Conservation (phyloP, 1,140 invertebrate species). For the Drosophila biarmipes region DNA sequence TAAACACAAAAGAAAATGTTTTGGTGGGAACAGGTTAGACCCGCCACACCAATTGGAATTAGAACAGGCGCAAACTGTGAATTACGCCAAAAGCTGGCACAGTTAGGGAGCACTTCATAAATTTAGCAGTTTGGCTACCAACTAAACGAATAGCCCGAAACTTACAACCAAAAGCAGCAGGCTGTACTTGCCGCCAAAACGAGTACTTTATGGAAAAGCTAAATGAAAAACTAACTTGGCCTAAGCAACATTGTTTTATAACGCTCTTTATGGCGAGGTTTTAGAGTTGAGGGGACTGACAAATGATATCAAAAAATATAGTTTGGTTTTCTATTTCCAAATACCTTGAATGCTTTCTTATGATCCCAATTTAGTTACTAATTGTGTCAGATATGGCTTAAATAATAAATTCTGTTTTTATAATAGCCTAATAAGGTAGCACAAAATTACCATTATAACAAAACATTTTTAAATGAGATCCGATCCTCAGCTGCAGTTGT, state of each 20-base stretch:
- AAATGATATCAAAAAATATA: not conserved
- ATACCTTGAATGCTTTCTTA: not conserved
- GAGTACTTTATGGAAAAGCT: slow-evolving; percentile 3
- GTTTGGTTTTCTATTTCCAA: not conserved
- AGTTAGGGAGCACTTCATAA: slow-evolving; percentile 57
- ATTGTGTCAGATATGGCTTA: too few species aligned
- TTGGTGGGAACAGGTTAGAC: slow-evolving; percentile 71
- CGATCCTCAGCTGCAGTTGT: slow-evolving; percentile 24
- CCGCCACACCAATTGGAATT: slow-evolving; percentile 60
- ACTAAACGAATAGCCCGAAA: slow-evolving; percentile 27
- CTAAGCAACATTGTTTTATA: not conserved
- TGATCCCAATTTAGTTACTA: not conserved
- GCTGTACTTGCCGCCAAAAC: slow-evolving; percentile 9
- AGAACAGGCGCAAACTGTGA: slow-evolving; percentile 73
- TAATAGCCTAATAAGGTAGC: not conserved
- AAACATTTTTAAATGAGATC: slow-evolving; percentile 15
- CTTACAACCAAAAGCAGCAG: not conserved
- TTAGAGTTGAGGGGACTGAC: not conserved
- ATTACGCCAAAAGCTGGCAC: slow-evolving; percentile 57
- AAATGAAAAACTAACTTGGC: slow-evolving; percentile 2
- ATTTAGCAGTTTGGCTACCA: slow-evolving; percentile 40
- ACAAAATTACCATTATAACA: not conserved
- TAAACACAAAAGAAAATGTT: slow-evolving; percentile 73
- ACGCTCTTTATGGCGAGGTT: not conserved
- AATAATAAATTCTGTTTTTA: not conserved